Percentiles rank a stretch among this genome's conserved stretches.
Conservation (phyloP, 2,113 vertebrate genomes). For the Dasyprocta punctata region DNA sequence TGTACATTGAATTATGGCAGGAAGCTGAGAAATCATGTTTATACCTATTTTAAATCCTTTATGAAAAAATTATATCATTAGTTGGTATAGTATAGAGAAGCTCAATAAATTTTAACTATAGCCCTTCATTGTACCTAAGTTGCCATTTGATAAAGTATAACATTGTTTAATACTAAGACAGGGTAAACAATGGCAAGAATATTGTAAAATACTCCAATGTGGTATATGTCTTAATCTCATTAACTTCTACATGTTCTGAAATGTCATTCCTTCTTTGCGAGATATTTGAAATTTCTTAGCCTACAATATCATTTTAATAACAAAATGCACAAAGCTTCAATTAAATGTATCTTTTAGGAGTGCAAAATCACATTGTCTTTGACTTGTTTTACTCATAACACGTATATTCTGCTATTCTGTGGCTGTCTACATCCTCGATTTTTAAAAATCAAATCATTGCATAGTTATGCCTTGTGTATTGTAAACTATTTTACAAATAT, state of each 20-base stretch:
- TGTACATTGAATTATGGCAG: neutral
- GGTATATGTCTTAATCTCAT: neutral
- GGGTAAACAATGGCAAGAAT: neutral
- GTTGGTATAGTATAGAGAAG: neutral
- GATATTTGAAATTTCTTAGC: neutral
- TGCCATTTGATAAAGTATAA: neutral
- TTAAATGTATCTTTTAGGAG: neutral
- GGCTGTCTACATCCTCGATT: neutral
- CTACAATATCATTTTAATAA: neutral
- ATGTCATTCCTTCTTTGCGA: neutral
- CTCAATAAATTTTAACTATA: neutral
- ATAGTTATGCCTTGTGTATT: neutral
- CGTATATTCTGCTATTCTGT: neutral
- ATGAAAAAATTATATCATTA: slow-evolving; percentile 2
- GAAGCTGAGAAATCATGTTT: neutral
- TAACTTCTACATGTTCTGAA: neutral
- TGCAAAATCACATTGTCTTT: neutral
- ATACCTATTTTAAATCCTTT: neutral
- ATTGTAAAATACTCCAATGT: neutral
- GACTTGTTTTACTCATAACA: neutral
- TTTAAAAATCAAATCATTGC: neutral
- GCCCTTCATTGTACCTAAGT: neutral
- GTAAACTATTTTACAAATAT: neutral
- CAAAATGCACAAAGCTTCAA: neutral
- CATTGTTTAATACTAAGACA: neutral